Conservation (phyloP, 2,113 vertebrate species). For the Mirza zaza region DNA sequence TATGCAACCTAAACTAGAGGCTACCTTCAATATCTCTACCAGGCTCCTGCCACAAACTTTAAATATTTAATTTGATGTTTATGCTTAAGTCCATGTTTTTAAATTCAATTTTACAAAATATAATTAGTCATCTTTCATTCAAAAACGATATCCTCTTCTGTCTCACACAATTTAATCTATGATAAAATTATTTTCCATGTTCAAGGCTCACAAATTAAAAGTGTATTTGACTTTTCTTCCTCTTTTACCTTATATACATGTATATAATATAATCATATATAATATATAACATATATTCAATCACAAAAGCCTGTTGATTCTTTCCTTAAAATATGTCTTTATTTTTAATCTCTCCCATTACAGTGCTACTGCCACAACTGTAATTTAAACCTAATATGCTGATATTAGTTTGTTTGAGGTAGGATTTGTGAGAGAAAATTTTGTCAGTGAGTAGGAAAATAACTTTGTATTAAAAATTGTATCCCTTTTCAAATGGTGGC, state of each 20-base stretch:
- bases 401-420: neutral
- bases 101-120: neutral
- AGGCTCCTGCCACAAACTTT: neutral
- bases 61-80: neutral
- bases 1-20: neutral
- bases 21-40: neutral
- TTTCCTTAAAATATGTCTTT: neutral
- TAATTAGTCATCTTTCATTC: neutral
- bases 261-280: neutral
- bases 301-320: neutral
- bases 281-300: neutral
- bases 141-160: neutral
- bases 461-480: neutral
- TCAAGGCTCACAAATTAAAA: neutral
- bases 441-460: neutral
- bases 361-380: neutral
- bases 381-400: neutral
- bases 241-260: neutral
- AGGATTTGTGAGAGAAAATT: neutral
- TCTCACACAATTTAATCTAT: neutral
- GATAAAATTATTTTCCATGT: neutral
- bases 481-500: neutral
- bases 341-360: neutral
- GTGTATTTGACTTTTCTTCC: neutral
- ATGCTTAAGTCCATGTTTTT: neutral